phyloP scores from a whole-genome alignment of 2,888 invertebrate species.

The Ariolimax columbianus region DNA sequence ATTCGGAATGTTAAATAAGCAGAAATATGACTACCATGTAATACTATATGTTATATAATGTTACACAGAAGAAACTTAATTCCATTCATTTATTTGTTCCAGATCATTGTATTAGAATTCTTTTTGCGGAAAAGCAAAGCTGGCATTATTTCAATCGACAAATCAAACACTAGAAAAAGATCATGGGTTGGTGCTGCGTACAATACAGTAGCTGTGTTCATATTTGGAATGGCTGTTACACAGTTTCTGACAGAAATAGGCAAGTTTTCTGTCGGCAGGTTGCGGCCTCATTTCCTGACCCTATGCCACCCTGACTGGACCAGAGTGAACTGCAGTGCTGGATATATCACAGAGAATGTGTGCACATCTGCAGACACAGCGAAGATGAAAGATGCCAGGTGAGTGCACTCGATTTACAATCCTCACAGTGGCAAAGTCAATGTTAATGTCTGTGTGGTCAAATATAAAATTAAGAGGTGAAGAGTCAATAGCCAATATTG shows the following conservation, averaged over 20 bases:
- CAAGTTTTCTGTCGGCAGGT: slow-evolving; percentile 94
- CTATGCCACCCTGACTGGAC: slow-evolving; percentile 86
- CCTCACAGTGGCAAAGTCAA: too few relatives aligned
- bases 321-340: slow-evolving; percentile 56
- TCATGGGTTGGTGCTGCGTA: slow-evolving; percentile 37
- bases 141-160: slow-evolving; percentile 12
- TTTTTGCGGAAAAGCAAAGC: slow-evolving; percentile 13
- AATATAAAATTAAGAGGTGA: too few relatives aligned
- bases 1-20: too few relatives aligned
- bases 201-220: slow-evolving; percentile 81
- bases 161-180: background rate
- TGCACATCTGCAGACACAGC: slow-evolving; percentile 62
- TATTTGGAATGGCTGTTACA: slow-evolving; percentile 90
- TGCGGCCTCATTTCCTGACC: slow-evolving; percentile 95
- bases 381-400: slow-evolving; percentile 68
- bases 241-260: slow-evolving; percentile 94
- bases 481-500: too few relatives aligned
- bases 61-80: too few relatives aligned
- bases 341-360: slow-evolving; percentile 65
- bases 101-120: slow-evolving; percentile 49
- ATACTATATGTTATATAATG: too few relatives aligned
- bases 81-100: background rate
- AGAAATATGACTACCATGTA: too few relatives aligned
- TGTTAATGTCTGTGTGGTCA: too few relatives aligned
- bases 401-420: too few relatives aligned